Percentiles rank a stretch among this genome's conserved stretches.
These are phyloP conservation scores for Philopedon plagiatum DNA, from an alignment of 2,888 invertebrate genomes.

Conservation along the genomic window DNA sequence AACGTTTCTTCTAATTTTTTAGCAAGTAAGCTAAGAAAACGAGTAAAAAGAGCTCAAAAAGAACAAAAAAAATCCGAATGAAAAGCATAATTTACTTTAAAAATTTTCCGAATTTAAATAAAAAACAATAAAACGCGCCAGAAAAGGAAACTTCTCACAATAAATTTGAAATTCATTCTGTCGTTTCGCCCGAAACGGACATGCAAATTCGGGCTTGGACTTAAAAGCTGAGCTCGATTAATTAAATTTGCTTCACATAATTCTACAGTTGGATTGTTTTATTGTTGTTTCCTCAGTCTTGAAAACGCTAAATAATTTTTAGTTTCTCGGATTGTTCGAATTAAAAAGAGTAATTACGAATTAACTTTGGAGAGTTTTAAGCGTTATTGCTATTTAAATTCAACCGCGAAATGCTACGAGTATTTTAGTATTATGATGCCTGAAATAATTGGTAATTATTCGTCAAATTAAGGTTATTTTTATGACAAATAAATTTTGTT, in stretches of 20 bases:
- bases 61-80: not conserved
- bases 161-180: constrained; percentile 49
- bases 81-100: constrained; percentile 29
- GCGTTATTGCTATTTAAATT: constrained; percentile 25
- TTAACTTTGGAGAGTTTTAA: constrained; percentile 26
- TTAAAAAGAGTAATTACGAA: constrained; percentile 45
- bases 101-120: constrained; percentile 41
- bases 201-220: constrained; percentile 50
- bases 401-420: constrained; percentile 19
- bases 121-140: constrained; percentile 42
- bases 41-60: not conserved
- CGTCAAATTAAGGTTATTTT: too few relatives aligned
- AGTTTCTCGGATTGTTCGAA: constrained; percentile 21
- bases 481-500: too few relatives aligned
- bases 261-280: constrained; percentile 50
- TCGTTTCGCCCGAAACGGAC: constrained; percentile 45
- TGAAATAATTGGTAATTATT: too few relatives aligned
- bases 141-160: constrained; percentile 47
- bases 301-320: constrained; percentile 40
- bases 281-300: constrained; percentile 47
- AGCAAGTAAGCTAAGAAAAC: too few relatives aligned
- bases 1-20: too few relatives aligned
- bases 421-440: too few relatives aligned
- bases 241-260: constrained; percentile 51
- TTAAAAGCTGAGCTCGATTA: constrained; percentile 50